Conservation (phyloP, 2,888 invertebrate species). For the Tetropium fuscum region DNA sequence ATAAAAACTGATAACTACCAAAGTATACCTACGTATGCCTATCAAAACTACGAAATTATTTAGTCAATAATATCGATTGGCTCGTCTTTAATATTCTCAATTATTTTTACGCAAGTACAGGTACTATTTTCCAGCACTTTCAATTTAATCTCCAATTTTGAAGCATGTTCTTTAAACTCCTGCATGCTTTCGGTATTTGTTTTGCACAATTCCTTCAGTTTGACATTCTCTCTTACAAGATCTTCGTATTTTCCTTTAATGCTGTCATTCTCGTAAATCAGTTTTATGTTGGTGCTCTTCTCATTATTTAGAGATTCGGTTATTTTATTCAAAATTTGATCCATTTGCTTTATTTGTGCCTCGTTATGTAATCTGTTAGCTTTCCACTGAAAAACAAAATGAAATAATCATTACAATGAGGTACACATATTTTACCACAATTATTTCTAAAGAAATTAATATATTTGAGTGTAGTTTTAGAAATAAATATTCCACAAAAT, state of each 20-base stretch:
- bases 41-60: too few relatives aligned
- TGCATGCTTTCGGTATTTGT: conserved; percentile 1
- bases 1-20: too few relatives aligned
- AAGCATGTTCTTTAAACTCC: conserved; percentile 5
- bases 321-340: conserved; percentile 34
- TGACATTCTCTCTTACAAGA: conserved; percentile 11
- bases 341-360: conserved; percentile 33
- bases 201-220: conserved; percentile 15
- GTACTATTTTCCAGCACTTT: too few relatives aligned
- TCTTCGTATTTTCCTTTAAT: conserved; percentile 15
- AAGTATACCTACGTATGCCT: too few relatives aligned
- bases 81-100: too few relatives aligned
- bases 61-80: too few relatives aligned
- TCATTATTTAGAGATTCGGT: conserved; percentile 32
- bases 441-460: not conserved
- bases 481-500: not conserved
- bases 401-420: not conserved
- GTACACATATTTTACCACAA: not conserved
- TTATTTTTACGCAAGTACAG: too few relatives aligned
- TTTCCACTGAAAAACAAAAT: conserved; percentile 43
- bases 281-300: conserved; percentile 33
- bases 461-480: too few relatives aligned
- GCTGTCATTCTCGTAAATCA: conserved; percentile 37
- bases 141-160: conserved; percentile 21
- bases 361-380: conserved; percentile 31